Base-by-base conservation (phyloP, 2,888 invertebrate genomes). In the Tiliacea citrago region DNA sequence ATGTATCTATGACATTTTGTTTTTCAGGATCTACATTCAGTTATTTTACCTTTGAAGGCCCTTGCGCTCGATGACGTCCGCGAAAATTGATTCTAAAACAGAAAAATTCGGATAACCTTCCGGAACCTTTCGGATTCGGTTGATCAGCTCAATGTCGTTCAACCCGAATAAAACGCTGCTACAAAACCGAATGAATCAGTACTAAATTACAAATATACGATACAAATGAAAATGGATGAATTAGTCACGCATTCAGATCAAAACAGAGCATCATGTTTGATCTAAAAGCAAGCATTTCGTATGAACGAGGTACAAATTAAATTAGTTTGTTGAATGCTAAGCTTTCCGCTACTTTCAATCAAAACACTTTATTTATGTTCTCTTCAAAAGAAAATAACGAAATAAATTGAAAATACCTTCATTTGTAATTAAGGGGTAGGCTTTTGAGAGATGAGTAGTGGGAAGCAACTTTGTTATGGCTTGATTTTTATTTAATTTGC, bases 381-480 rank as follows among this genome's bases (percentile, higher is more conserved):
- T 68, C 77, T 73, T 87, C 87, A 88, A 89, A 89, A 85, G 86
- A 82, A 88, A 89, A 88, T 89, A 88, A 87, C 87, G 73, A 89
- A 91, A 89, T 90, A 89, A 91, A 90, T 90, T 89, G 89, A 86
- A 88, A 91, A 90, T 91, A 89, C 90, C 89, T 90, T 84, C 83
- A 86, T 86, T 89, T 88, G 88, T 90, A 91, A 92, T 91, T 90
- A 89, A 87, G 81, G 81, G 74, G 73, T 72, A 39, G 35, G 53
- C 39, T 81, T 70, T 77, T 72, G 67, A 58, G 68, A 61, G 53
- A 61, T 35, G 55, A 73, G 60, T 75, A 68, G 65, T 74, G 49
- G 60, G 39, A 57, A 47, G 13, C 51, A 74, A 76, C 70, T 77
- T 82, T 66, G 49, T 66, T 62, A 68, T 18, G 3, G 18, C 18